Percentiles rank a stretch among this genome's conserved stretches.
Evolutionary conservation across 2,888 invertebrate species (phyloP).

Genomic region (Glyphotaelius pellucidus): DNA sequence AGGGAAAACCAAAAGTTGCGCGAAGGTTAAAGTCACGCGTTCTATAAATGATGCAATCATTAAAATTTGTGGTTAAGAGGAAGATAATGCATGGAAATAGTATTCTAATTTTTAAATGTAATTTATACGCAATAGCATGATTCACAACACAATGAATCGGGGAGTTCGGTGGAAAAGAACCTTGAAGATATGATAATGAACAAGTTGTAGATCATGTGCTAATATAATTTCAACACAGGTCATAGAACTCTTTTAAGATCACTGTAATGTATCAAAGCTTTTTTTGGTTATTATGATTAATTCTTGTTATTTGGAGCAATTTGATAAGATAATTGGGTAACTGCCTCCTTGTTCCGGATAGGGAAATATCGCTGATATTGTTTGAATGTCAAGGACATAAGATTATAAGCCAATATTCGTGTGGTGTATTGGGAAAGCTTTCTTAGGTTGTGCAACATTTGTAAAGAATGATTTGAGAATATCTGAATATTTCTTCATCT

Average conservation of each 20-base stretch:
- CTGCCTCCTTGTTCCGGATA: neutral
- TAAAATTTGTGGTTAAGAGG: neutral
- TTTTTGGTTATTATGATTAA: neutral
- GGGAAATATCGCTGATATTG: neutral
- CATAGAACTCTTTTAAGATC: neutral
- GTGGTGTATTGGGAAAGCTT: neutral
- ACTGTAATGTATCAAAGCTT: neutral
- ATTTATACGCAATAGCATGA: neutral
- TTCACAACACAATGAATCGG: neutral
- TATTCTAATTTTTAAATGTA: neutral
- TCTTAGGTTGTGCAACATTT: neutral
- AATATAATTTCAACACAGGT: neutral
- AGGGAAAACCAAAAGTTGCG: neutral
- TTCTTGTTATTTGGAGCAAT: neutral
- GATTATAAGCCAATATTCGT: neutral
- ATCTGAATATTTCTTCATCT: too few relatives aligned
- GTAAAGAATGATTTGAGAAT: neutral
- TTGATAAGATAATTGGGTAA: neutral
- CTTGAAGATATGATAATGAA: neutral
- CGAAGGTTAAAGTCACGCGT: neutral
- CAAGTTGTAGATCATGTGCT: neutral
- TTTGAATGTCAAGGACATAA: neutral
- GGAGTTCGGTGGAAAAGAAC: neutral
- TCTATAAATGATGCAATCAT: neutral
- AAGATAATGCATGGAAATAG: neutral